A percentile compares a stretch with the other conserved stretches of the same genome.
Conservation (phyloP, 1,140 invertebrate genomes). For the Lethrus apterus region DNA sequence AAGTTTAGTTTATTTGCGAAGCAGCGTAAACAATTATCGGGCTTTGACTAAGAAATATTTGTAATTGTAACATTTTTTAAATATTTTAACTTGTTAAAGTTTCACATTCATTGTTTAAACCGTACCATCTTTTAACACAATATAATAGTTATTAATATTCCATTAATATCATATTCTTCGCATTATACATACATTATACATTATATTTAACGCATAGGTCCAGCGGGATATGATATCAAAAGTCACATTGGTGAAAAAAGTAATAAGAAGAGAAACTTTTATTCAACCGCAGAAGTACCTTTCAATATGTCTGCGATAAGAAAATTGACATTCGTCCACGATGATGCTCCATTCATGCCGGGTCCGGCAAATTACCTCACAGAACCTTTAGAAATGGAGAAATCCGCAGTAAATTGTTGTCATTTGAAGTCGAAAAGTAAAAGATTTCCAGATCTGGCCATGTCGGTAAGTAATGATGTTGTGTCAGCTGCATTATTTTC, state of each 20-base stretch:
- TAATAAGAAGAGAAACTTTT: slow-evolving; percentile 2
- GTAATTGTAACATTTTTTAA: no score
- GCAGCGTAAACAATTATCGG: no score
- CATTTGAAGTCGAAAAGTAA: slow-evolving; percentile 16
- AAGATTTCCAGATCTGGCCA: slow-evolving; percentile 11
- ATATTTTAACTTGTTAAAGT: no score
- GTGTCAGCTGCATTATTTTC: background rate
- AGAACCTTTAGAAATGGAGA: slow-evolving; percentile 1
- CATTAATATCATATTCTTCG: no score
- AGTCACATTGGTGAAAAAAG: background rate
- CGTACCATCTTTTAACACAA: no score
- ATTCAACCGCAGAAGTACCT: background rate
- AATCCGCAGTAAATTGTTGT: background rate
- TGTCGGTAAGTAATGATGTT: slow-evolving; percentile 14
- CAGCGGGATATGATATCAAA: no score
- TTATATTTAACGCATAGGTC: no score
- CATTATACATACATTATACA: no score
- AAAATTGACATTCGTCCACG: background rate
- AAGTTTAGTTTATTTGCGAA: no score
- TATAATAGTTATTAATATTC: no score
- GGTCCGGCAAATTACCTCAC: slow-evolving; percentile 2
- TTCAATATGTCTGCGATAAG: background rate
- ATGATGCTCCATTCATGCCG: background rate
- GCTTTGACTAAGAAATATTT: no score
- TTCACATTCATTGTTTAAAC: no score